A percentile compares a stretch with the other conserved stretches of the same genome.
Conservation (phyloP, 2,113 vertebrate species). For the Vulpes lagopus region DNA sequence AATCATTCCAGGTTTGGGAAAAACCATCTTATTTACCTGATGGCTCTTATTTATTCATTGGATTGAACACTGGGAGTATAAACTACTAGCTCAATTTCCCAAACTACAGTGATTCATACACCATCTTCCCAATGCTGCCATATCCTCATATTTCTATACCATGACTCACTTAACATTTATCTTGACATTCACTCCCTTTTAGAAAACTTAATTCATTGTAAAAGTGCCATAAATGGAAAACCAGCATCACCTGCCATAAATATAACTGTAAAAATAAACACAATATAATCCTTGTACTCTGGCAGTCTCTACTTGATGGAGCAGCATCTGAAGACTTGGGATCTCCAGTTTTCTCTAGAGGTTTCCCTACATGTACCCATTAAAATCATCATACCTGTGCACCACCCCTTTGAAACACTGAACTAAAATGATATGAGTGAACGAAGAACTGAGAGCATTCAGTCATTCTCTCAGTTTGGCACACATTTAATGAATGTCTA, state of each 20-base stretch:
- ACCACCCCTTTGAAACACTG: background rate
- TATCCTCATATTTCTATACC: background rate
- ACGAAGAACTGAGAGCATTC: background rate
- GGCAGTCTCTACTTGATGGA: background rate
- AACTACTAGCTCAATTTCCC: constrained; percentile 29
- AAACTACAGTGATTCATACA: constrained; percentile 6
- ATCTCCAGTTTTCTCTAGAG: background rate
- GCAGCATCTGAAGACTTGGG: background rate
- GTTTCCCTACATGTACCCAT: background rate
- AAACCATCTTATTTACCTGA: background rate
- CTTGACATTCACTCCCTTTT: background rate
- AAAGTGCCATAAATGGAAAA: constrained; percentile 35
- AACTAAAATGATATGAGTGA: background rate
- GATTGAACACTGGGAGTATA: background rate
- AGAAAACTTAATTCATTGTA: constrained; percentile 49
- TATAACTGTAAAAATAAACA: constrained; percentile 26
- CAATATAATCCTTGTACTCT: background rate
- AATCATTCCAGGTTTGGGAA: background rate
- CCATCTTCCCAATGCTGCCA: background rate
- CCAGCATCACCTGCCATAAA: background rate
- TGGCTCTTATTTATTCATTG: constrained; percentile 44
- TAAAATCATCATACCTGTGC: background rate
- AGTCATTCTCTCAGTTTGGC: background rate
- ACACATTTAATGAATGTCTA: background rate
- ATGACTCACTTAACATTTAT: constrained; percentile 56